A percentile compares a stretch with the other conserved stretches of the same genome.
Evolutionary conservation across 2,113 vertebrate genomes (phyloP).

Genomic region (Shinisaurus crocodilurus): DNA sequence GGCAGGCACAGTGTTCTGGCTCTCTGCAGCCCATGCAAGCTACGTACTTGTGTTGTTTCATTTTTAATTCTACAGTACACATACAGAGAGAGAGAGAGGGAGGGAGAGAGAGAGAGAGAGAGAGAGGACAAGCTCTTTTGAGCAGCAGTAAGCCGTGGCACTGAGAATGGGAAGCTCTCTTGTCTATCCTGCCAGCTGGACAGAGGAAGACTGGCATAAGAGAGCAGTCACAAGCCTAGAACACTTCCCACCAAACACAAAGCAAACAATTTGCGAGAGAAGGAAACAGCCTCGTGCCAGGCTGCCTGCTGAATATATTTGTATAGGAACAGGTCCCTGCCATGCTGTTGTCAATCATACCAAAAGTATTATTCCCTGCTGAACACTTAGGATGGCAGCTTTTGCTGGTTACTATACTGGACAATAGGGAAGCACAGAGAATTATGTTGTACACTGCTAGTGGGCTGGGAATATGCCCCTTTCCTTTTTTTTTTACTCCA

Average conservation of each 20-base stretch:
- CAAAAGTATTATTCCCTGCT: neutral
- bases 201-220: slow-evolving; percentile 17
- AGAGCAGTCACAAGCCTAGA: slow-evolving; percentile 32
- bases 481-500: neutral
- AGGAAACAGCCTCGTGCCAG: neutral
- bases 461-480: neutral
- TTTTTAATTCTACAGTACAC: neutral
- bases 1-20: neutral
- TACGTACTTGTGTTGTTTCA: neutral
- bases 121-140: neutral
- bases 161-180: slow-evolving; percentile 1
- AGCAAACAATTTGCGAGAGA: slow-evolving; percentile 24
- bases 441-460: neutral
- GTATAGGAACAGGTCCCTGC: neutral
- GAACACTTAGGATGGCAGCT: neutral
- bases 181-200: neutral
- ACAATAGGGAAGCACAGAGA: neutral
- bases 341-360: neutral
- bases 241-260: slow-evolving; percentile 51
- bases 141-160: neutral
- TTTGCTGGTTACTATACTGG: neutral
- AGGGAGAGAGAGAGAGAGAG: neutral
- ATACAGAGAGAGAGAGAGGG: neutral
- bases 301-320: neutral
- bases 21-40: neutral